Evolutionary conservation across 2,888 invertebrate genomes (phyloP).

Genomic region (Conomelus anceps): DNA sequence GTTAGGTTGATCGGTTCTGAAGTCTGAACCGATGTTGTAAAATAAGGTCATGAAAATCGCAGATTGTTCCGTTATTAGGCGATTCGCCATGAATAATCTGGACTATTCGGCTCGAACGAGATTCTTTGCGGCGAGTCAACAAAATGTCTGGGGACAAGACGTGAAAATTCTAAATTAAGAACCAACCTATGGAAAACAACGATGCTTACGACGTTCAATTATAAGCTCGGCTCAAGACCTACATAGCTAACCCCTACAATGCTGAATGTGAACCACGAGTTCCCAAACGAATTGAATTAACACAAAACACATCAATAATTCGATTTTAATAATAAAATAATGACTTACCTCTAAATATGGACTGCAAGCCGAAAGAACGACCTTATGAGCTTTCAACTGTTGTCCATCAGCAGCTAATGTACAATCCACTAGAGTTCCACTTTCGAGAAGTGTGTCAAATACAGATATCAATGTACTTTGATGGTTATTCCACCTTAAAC

Average conservation of each 20-base stretch:
- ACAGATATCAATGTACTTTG: conserved; percentile 86
- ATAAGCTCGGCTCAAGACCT: not conserved
- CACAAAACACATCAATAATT: not conserved
- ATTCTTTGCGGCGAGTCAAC: not conserved
- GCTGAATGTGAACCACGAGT: not conserved
- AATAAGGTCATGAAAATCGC: not conserved
- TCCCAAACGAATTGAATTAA: not conserved
- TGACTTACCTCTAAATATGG: conserved; percentile 44
- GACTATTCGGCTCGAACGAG: not conserved
- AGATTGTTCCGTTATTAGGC: not conserved
- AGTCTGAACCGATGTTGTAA: not conserved
- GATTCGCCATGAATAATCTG: not conserved
- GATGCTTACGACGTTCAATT: not conserved
- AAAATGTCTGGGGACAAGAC: not conserved
- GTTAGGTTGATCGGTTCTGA: not conserved
- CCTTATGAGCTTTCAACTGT: conserved; percentile 88
- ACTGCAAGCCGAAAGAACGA: conserved; percentile 75
- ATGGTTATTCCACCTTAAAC: conserved; percentile 92
- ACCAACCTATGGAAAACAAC: not conserved
- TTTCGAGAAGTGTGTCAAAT: conserved; percentile 84
- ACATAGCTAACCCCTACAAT: not conserved
- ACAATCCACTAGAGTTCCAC: conserved; percentile 87
- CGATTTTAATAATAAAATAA: not conserved
- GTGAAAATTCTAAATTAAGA: not conserved
- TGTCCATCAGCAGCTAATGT: conserved; percentile 90